phyloP scores from a whole-genome alignment of 2,113 vertebrate species.

The Xiphias gladius region DNA sequence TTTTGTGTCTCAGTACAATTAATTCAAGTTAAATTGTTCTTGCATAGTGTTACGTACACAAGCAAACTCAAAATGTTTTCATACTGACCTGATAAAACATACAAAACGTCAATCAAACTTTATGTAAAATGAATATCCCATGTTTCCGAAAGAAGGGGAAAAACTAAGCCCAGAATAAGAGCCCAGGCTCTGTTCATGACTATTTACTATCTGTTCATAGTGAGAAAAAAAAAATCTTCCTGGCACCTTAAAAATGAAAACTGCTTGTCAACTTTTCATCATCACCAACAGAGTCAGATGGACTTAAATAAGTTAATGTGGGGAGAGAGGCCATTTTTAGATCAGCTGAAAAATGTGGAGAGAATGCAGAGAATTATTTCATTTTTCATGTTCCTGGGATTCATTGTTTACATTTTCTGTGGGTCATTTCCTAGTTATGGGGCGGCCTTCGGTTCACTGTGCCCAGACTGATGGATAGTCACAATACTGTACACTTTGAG shows the following conservation, averaged over 20 bases:
- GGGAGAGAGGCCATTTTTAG: neutral
- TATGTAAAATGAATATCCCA: neutral
- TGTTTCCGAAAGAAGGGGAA: neutral
- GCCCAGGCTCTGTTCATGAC: neutral
- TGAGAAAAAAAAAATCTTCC: neutral
- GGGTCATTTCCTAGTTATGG: constrained; percentile 79
- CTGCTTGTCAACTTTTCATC: neutral
- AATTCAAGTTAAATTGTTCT: constrained; percentile 20
- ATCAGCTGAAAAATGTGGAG: neutral
- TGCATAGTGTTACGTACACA: neutral
- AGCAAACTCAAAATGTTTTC: neutral
- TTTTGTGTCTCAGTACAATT: constrained; percentile 30
- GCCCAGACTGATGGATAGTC: constrained; percentile 84
- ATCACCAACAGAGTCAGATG: neutral
- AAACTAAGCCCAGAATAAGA: neutral
- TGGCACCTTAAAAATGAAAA: neutral
- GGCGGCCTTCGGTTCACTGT: constrained; percentile 89
- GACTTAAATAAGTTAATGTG: neutral
- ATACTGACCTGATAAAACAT: constrained; percentile 4
- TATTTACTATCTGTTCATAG: neutral
- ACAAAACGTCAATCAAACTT: neutral
- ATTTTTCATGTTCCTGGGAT: neutral
- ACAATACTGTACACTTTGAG: constrained; percentile 86
- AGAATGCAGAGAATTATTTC: neutral
- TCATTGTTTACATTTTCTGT: constrained; percentile 11